Base-by-base conservation (phyloP, 2,797 vertebrate species). In the Nannoperca obscura region DNA sequence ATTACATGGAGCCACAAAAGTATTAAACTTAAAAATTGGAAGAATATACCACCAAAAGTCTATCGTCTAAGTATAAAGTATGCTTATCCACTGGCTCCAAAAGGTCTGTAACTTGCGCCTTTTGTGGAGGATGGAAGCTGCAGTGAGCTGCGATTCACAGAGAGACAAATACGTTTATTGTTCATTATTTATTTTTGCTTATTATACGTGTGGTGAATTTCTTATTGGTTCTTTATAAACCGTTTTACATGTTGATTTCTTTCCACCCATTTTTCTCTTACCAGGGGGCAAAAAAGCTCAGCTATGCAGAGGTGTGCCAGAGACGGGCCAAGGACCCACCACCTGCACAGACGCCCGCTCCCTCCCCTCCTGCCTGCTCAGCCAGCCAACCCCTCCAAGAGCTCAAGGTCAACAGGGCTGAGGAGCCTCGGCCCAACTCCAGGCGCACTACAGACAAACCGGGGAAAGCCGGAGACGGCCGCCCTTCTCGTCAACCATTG, bases 251-350 rank as follows among this genome's bases (percentile, higher is more conserved):
- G 34, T 7, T 17, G 5, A 54, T 73, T 32, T 69, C 30, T 12
- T 7, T 13, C 10, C 36, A 27, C n/a, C 24, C 10, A 9, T 50
- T 71, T 10, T 54, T 65, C 5, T 74, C 14, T 71, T 40, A 79
- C 2, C 85, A 98, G 97, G 96, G 95, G 70, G 94, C 93, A 2
- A 95, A 94, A 85, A 98, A 98, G 82, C 95, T 98, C 55, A 98
- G 97, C 78, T 98, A 98, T 1, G 97, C 97, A 5, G 97, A 98
- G 78, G 97, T 98, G 47, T 98, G 97, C 92, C 97, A 98, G 94
- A 96, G 94, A 24, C 92, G 95, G 44, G 96, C 96, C 0, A 97
- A 97, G 91, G 95, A 95, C 0, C 86, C 95, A 2, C 90, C 80
- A 2, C 77, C 95, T 0, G 84, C 66, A 71, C 92, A 91, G 4